Evolutionary conservation across 2,113 vertebrate genomes (phyloP).

Genomic region (Leptosomus discolor): DNA sequence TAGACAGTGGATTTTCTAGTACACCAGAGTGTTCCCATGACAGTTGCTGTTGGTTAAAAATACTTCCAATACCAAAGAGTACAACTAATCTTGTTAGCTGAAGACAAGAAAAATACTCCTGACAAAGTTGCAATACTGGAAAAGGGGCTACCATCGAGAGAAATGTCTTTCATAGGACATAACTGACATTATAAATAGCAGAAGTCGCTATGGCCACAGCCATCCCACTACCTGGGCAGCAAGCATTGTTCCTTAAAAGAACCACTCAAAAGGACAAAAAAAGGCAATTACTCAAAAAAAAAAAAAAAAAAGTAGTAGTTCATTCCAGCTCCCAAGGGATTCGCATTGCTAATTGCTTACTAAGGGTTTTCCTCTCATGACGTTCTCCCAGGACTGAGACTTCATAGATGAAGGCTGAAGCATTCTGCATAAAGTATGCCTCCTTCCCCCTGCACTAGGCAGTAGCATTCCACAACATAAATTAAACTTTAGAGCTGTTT

Average conservation of each 20-base stretch:
- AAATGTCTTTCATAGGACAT: not conserved
- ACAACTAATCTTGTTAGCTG: constrained; percentile 28
- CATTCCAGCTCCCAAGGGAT: not conserved
- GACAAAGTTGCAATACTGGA: not conserved
- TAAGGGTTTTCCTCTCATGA: not conserved
- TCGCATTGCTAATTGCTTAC: not conserved
- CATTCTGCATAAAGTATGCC: not conserved
- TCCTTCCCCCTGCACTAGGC: not conserved
- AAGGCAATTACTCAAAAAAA: not conserved
- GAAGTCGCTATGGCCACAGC: not conserved
- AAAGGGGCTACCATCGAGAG: not conserved
- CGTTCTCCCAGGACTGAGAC: not conserved
- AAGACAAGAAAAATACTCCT: constrained; percentile 54
- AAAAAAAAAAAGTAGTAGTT: not conserved
- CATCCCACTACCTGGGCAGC: not conserved
- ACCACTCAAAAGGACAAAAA: not conserved
- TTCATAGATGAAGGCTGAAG: not conserved
- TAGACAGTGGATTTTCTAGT: not conserved
- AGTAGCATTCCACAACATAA: not conserved
- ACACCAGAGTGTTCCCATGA: constrained; percentile 58
- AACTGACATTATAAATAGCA: not conserved
- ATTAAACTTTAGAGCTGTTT: not conserved
- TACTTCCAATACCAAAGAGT: constrained; percentile 61
- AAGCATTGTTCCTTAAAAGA: not conserved
- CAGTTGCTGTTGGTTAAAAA: constrained; percentile 65